Evolutionary conservation across 1,140 invertebrate species (phyloP).

Genomic region (Homarus americanus): DNA sequence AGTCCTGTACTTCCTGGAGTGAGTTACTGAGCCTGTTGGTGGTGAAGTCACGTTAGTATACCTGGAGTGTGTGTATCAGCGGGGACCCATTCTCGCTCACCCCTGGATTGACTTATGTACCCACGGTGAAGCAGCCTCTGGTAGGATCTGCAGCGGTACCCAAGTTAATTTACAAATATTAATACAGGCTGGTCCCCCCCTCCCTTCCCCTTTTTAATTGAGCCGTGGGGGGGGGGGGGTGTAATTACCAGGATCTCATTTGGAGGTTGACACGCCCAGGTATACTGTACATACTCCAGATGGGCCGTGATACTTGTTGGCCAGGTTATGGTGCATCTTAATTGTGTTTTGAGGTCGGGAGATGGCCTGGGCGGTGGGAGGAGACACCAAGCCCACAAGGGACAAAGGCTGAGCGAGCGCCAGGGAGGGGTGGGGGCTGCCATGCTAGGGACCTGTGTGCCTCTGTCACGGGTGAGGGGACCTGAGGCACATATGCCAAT

Average conservation of each 20-base stretch:
- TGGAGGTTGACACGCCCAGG: neutral
- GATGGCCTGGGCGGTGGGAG: neutral
- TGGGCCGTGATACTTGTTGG: neutral
- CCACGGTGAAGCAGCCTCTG: too few species aligned
- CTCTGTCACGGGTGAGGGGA: slow-evolving; percentile 45
- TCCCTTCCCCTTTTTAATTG: neutral
- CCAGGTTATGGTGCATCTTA: neutral
- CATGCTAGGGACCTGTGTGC: too few species aligned
- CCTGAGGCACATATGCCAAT: slow-evolving; percentile 36
- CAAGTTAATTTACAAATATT: too few species aligned
- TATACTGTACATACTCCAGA: too few species aligned
- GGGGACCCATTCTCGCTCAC: too few species aligned
- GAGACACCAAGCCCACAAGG: neutral
- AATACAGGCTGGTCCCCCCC: too few species aligned
- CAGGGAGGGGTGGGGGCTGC: neutral
- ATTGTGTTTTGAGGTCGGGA: neutral
- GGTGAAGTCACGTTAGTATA: too few species aligned
- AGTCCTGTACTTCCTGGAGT: too few species aligned
- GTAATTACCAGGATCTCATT: neutral
- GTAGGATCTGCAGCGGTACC: too few species aligned
- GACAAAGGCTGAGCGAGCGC: neutral
- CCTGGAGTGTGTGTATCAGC: too few species aligned
- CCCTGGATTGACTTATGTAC: too few species aligned
- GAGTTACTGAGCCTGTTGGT: too few species aligned
- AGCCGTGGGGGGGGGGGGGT: neutral